A percentile compares a stretch with the other conserved stretches of the same genome.
phyloP scores from a whole-genome alignment of 2,113 vertebrate genomes.

The Xenopus laevis region DNA sequence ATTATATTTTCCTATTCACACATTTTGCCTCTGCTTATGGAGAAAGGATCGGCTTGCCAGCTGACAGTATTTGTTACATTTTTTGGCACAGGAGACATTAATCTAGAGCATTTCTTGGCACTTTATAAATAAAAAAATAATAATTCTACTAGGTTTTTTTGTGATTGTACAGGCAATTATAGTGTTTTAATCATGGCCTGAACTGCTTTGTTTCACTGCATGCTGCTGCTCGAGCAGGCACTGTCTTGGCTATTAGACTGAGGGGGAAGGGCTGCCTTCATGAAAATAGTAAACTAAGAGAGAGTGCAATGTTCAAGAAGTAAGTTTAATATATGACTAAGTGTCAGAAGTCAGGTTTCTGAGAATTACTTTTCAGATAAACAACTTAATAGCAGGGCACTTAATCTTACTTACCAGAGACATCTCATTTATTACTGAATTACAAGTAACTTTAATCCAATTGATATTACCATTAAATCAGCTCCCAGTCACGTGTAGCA shows the following conservation, averaged over 20 bases:
- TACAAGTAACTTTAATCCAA: conserved; percentile 73
- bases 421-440: conserved; percentile 76
- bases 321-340: conserved; percentile 82
- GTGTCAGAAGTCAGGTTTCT: conserved; percentile 72
- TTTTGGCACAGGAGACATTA: no score
- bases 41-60: no score
- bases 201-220: neutral
- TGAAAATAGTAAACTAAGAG: conserved; percentile 55
- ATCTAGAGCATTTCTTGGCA: no score
- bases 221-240: neutral
- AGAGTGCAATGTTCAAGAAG: conserved; percentile 73
- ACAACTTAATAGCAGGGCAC: conserved; percentile 76
- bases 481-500: conserved; percentile 51
- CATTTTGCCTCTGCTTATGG: no score
- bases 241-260: neutral
- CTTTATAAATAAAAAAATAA: no score
- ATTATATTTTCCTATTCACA: no score
- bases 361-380: conserved; percentile 82
- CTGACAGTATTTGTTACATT: no score
- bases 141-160: no score
- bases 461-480: conserved; percentile 63
- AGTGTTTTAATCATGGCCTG: neutral
- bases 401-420: conserved; percentile 75
- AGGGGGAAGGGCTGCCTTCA: conserved; percentile 2
- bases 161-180: no score